Conservation (phyloP, 2,113 vertebrate species). For the Catharus minimus region DNA sequence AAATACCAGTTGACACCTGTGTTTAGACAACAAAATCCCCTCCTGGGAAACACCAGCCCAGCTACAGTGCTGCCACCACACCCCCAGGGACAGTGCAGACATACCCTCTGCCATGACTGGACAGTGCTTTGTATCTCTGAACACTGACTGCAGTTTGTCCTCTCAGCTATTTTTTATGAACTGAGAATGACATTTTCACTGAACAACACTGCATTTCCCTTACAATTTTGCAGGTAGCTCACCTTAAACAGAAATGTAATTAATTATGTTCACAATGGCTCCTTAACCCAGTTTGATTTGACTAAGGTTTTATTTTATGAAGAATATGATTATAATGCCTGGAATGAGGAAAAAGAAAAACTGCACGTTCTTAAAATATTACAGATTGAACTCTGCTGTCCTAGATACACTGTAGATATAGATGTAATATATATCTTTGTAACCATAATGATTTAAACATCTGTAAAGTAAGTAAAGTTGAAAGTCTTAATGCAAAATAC, state of each 20-base stretch:
- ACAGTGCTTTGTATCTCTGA: not conserved
- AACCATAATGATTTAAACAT: not conserved
- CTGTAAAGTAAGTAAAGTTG: not conserved
- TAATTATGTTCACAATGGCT: not conserved
- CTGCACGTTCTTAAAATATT: not conserved
- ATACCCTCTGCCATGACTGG: not conserved
- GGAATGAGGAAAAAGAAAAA: not conserved
- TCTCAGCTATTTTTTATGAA: not conserved
- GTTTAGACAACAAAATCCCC: not conserved
- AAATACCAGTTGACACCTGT: not conserved
- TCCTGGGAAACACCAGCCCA: not conserved
- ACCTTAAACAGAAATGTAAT: not conserved
- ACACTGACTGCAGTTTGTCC: rapidly evolving
- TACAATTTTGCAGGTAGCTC: not conserved
- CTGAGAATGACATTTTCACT: not conserved
- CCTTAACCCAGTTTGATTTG: not conserved
- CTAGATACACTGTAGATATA: not conserved
- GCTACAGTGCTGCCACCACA: not conserved
- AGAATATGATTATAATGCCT: not conserved
- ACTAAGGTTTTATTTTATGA: not conserved
- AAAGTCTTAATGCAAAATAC: not conserved
- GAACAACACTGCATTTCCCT: not conserved
- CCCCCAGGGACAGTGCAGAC: not conserved
- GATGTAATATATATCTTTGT: not conserved
- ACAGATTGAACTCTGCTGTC: not conserved